Evolutionary conservation across 2,888 invertebrate genomes (phyloP).

Genomic region (Aphidius colemani): DNA sequence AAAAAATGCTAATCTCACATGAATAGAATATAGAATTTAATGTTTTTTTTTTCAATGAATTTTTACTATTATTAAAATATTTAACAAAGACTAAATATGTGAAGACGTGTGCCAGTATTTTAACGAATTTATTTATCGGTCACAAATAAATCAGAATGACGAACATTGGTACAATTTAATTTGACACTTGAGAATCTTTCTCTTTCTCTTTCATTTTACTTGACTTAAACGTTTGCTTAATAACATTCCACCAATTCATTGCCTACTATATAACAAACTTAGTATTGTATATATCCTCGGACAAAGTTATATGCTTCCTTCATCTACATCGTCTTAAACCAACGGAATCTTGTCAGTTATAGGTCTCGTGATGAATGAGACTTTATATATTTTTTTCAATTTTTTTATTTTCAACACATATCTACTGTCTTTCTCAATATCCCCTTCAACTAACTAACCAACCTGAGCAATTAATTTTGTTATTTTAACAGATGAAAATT

Average conservation of each 20-base stretch:
- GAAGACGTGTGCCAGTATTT: too few species aligned
- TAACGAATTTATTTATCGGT: conserved; percentile 27
- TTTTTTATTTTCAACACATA: conserved; percentile 1
- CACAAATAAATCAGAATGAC: conserved; percentile 54
- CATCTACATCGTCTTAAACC: conserved; percentile 5
- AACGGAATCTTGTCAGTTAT: conserved; percentile 17
- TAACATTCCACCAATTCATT: conserved; percentile 51
- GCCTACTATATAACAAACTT: conserved; percentile 13
- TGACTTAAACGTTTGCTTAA: conserved; percentile 47
- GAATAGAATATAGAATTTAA: too few species aligned
- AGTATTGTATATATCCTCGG: conserved; percentile 46
- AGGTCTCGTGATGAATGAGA: background rate
- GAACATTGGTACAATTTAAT: conserved; percentile 47
- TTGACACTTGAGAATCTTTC: conserved; percentile 51
- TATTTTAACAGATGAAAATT: too few species aligned
- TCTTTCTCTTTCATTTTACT: conserved; percentile 24
- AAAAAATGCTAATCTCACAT: too few species aligned
- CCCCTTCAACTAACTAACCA: background rate
- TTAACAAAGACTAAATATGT: too few species aligned
- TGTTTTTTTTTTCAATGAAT: too few species aligned
- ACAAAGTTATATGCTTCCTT: conserved; percentile 45
- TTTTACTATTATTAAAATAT: too few species aligned
- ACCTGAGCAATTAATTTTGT: too few species aligned
- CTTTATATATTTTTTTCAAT: background rate
- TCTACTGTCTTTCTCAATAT: background rate